These are phyloP conservation scores for Mya arenaria DNA, from an alignment of 1,140 invertebrate species.

Conservation along the genomic window DNA sequence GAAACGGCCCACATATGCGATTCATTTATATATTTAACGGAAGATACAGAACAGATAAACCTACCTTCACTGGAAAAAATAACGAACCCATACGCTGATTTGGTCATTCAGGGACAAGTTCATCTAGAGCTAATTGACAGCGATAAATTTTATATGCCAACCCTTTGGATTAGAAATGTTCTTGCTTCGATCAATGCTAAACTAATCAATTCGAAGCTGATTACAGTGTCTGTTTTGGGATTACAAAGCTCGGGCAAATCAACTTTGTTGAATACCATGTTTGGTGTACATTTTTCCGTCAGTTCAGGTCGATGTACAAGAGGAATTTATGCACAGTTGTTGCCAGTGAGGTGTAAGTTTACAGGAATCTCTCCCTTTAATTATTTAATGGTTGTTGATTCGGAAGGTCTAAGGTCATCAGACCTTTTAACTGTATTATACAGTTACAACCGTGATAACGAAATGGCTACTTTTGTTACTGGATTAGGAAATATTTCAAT, in stretches of 20 bases:
- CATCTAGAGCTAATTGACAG: constrained; percentile 8
- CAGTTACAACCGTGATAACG: no score
- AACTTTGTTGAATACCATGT: constrained; percentile 17
- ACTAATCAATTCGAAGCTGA: neutral
- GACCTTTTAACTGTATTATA: no score
- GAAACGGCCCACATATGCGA: constrained; percentile 11
- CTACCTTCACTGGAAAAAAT: neutral
- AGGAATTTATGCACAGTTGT: neutral
- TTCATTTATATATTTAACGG: neutral
- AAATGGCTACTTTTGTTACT: constrained; percentile 44
- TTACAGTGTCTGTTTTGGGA: neutral
- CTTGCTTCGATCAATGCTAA: neutral
- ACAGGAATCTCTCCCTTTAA: no score
- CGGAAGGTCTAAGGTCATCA: constrained; percentile 36
- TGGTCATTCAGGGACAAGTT: neutral
- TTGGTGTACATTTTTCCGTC: constrained; percentile 7
- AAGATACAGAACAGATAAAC: neutral
- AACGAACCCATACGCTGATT: neutral
- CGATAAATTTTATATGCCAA: constrained; percentile 13
- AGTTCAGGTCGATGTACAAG: constrained; percentile 1
- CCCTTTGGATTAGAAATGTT: neutral
- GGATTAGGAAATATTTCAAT: constrained; percentile 49
- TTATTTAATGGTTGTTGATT: constrained; percentile 16
- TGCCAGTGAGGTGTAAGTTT: neutral
- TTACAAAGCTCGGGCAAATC: constrained; percentile 37